These are phyloP conservation scores for Podarcis raffonei DNA, from an alignment of 2,113 vertebrate species.

Conservation along the genomic window DNA sequence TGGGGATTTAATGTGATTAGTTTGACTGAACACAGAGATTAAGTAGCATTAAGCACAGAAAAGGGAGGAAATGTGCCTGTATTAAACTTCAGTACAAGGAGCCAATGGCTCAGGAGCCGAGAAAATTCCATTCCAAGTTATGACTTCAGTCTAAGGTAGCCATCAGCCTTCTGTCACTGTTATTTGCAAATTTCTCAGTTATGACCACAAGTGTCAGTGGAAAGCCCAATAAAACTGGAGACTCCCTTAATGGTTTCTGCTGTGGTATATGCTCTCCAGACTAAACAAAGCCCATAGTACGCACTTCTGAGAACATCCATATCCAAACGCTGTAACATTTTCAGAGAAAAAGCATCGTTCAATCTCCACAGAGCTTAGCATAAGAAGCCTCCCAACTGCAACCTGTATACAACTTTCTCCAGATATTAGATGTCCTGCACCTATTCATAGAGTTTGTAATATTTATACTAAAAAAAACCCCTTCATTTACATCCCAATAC, in stretches of 20 bases:
- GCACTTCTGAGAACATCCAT: not conserved
- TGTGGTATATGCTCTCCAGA: accelerated
- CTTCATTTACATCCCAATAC: not conserved
- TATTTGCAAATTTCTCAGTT: not conserved
- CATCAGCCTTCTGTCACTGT: not conserved
- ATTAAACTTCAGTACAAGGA: conserved; percentile 24
- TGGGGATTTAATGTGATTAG: not conserved
- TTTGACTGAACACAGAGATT: not conserved
- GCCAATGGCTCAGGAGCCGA: not conserved
- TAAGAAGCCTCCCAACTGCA: not conserved
- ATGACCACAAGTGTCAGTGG: not conserved
- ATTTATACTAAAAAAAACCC: not conserved
- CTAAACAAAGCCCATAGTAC: conserved; percentile 15
- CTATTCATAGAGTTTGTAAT: not conserved
- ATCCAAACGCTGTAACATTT: not conserved
- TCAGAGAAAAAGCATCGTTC: not conserved
- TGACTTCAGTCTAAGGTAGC: accelerated
- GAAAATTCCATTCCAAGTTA: not conserved
- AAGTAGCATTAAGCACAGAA: conserved; percentile 5
- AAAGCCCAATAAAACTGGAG: not conserved
- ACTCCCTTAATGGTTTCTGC: conserved; percentile 22
- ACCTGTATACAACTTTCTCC: not conserved
- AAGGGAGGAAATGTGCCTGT: conserved; percentile 10
- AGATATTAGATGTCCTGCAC: not conserved
- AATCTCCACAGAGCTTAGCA: not conserved